Base-by-base conservation (phyloP, 35 echinoderm and acorn worm genomes). In the Holothuria glaberrima region DNA sequence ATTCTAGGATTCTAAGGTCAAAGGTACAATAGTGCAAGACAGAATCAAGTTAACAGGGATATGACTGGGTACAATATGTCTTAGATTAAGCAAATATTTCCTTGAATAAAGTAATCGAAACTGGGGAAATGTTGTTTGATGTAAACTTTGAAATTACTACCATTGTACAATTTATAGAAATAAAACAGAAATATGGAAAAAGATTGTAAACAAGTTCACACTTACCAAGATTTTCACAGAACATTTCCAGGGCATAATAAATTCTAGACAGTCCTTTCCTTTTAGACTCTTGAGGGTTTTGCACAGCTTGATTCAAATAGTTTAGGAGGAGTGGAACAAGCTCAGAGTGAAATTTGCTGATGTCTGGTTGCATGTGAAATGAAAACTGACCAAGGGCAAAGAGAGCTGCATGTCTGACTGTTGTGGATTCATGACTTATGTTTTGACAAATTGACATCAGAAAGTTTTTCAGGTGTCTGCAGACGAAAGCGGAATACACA, bases 201-300 rank as follows among this genome's bases (percentile, higher is more conserved):
- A 67, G 16, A 5, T 4, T 6, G 4, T 22, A 67, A 67, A 4
- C 21, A 67, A 30, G 16, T 30, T 30, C 12, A 30, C 58, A 59
- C 82, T 88, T 69, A 93, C 96, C 90, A 81, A 98, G 75, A 88
- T 98, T 98, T 90, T 98, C 96, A 93, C 96, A 98, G 84, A 98
- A 98, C 93, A 95, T 98, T 45, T 98, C 96, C 44, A 98, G 77
- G 22, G 96, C 96, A 79, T 98, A 98, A 68, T 98, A 98, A 46
- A 92, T 98, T 59, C 88, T 92, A 12, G 95, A 94, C 30, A 98
- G 81, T n/a, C 91, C 93, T 46, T 88, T 94, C 16, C 80, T 86
- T 33, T 87, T 92, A 44, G 94, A 88, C 21, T 98, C 91, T 21
- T 82, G 91, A 44, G 82, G 77, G 26, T 94, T 59, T 45, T 88